Evolutionary conservation across 37 sponge, comb jelly and placozoan genomes (phyloP).

Genomic region (Cladorhizidae sp.): DNA sequence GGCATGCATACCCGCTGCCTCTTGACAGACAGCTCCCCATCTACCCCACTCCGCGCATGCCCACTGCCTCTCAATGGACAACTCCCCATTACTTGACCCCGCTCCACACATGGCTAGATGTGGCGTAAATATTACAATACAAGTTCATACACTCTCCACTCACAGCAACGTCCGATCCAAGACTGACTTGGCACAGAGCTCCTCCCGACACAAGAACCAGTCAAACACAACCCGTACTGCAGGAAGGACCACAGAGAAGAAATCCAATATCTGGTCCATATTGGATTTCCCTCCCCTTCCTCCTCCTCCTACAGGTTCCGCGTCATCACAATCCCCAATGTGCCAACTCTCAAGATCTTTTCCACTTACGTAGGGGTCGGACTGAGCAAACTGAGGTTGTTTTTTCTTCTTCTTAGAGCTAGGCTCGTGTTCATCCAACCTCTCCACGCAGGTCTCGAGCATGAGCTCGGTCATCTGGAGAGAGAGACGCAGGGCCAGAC

Average conservation of each 20-base stretch:
- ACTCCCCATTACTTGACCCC: too few species aligned
- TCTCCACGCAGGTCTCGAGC: background rate
- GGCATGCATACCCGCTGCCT: too few species aligned
- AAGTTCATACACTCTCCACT: background rate
- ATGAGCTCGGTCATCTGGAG: constrained; percentile 18
- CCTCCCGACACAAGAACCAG: constrained; percentile 54
- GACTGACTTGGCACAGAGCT: constrained; percentile 31
- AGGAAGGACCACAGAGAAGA: constrained; percentile 32
- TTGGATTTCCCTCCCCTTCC: background rate
- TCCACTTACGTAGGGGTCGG: too few species aligned
- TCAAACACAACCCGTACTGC: constrained; percentile 53
- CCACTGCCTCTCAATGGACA: too few species aligned
- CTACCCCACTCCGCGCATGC: too few species aligned
- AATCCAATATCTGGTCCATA: background rate
- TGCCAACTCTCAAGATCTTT: too few species aligned
- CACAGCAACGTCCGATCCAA: background rate
- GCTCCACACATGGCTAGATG: too few species aligned
- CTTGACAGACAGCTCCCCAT: too few species aligned
- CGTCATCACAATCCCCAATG: too few species aligned
- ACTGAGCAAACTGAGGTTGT: too few species aligned
- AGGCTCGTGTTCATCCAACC: background rate
- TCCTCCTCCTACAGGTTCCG: too few species aligned
- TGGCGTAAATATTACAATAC: too few species aligned
- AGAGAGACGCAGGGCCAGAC: constrained; percentile 13
- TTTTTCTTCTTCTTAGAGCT: background rate